Conservation (phyloP, 1,140 invertebrate species). For the Aphidius ervi region DNA sequence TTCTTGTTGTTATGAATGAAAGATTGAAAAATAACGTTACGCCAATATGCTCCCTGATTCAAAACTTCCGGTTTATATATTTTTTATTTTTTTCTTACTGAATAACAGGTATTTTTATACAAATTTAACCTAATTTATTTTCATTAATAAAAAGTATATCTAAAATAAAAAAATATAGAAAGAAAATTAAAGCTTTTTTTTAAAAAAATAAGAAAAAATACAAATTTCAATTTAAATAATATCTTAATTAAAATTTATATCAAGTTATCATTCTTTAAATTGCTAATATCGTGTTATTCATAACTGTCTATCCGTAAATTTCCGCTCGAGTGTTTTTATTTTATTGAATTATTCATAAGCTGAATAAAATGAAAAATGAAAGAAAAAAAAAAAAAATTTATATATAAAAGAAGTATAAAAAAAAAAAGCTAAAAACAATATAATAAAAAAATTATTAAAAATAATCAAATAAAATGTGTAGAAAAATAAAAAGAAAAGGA, state of each 20-base stretch:
- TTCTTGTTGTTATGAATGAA: conserved; percentile 13
- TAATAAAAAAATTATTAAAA: not conserved
- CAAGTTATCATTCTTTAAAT: conserved; percentile 4
- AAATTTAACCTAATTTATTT: not conserved
- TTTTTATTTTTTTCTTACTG: conserved; percentile 8
- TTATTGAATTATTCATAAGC: conserved; percentile 14
- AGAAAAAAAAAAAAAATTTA: conserved; percentile 2
- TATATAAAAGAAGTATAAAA: not conserved
- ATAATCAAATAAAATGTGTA: not conserved
- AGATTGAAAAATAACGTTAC: conserved; percentile 27
- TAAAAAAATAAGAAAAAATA: too few relatives aligned
- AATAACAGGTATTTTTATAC: not conserved
- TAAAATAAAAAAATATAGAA: too few relatives aligned
- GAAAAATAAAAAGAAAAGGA: not conserved
- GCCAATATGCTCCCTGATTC: conserved; percentile 17
- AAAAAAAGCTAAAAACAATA: not conserved
- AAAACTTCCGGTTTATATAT: conserved; percentile 19
- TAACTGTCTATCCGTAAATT: conserved; percentile 15
- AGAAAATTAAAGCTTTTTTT: too few relatives aligned
- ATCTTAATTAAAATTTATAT: too few relatives aligned
- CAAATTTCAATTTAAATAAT: too few relatives aligned
- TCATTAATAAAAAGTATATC: not conserved
- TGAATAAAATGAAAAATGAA: not conserved
- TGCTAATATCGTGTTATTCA: conserved; percentile 15
- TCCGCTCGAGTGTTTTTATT: conserved; percentile 13